A percentile compares a stretch with the other conserved stretches of the same genome.
Evolutionary conservation across 2,113 vertebrate genomes (phyloP).

Genomic region (Nanorana parkeri): DNA sequence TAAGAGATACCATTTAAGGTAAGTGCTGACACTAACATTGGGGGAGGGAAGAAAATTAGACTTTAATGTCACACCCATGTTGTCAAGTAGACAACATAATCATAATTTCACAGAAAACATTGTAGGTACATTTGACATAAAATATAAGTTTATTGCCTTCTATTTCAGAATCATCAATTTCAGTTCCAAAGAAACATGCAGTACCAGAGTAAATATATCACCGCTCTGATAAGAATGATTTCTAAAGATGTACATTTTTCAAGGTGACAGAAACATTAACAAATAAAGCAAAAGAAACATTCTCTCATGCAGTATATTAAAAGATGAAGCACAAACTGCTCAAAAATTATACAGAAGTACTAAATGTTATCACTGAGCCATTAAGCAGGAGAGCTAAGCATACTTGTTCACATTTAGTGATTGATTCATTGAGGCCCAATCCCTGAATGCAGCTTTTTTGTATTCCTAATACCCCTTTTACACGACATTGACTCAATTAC

Average conservation of each 20-base stretch:
- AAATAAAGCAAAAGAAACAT: slow-evolving; percentile 13
- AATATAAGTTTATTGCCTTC: too few species aligned
- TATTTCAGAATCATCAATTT: not conserved
- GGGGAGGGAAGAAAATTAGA: too few species aligned
- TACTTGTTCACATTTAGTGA: slow-evolving; percentile 39
- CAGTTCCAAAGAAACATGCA: not conserved
- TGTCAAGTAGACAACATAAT: too few species aligned
- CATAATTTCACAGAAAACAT: too few species aligned
- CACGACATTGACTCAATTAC: slow-evolving; percentile 42
- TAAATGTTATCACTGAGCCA: slow-evolving; percentile 28
- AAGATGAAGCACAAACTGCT: not conserved
- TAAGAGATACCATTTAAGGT: too few species aligned
- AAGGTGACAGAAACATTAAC: not conserved
- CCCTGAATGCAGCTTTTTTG: slow-evolving; percentile 12
- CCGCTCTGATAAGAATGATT: not conserved
- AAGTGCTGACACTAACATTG: too few species aligned
- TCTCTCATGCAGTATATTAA: slow-evolving; percentile 14
- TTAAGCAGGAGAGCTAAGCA: slow-evolving; percentile 14
- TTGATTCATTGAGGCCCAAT: slow-evolving; percentile 11
- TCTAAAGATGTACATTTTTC: not conserved
- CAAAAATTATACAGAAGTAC: not conserved
- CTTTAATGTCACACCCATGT: too few species aligned
- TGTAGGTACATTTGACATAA: too few species aligned
- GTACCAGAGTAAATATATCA: not conserved
- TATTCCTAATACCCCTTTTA: slow-evolving; percentile 38